Evolutionary conservation across 2,888 invertebrate species (phyloP).

Genomic region (Ethmia dodecea): DNA sequence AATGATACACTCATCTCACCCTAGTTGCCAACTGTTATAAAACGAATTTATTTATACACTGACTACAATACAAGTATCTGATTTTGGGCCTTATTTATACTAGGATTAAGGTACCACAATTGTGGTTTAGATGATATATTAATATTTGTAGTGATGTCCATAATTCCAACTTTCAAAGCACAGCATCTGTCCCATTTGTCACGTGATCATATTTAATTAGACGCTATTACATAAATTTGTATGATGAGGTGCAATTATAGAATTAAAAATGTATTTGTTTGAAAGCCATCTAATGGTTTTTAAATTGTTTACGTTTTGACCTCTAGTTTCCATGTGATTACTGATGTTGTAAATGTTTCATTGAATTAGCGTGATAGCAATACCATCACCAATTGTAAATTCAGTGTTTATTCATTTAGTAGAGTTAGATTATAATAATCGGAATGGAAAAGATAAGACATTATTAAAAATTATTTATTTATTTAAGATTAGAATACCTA

Average conservation of each 20-base stretch:
- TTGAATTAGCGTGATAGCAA: too few species aligned
- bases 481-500: too few species aligned
- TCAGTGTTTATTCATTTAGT: too few species aligned
- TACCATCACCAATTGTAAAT: too few species aligned
- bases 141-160: background rate
- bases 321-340: constrained; percentile 15
- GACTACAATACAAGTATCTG: background rate
- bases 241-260: constrained; percentile 55
- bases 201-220: constrained; percentile 66
- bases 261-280: constrained; percentile 70
- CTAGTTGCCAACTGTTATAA: constrained; percentile 15
- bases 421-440: too few species aligned
- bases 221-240: constrained; percentile 46
- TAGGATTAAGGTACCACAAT: too few species aligned
- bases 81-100: background rate
- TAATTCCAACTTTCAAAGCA: constrained; percentile 13
- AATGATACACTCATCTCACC: constrained; percentile 38
- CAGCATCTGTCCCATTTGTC: constrained; percentile 71
- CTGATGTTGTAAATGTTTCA: constrained; percentile 27
- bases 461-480: too few species aligned
- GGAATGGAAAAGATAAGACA: too few species aligned
- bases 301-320: constrained; percentile 46
- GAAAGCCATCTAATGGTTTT: constrained; percentile 57
- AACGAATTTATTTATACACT: too few species aligned
- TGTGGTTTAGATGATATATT: too few species aligned